phyloP scores from a whole-genome alignment of 2,113 vertebrate species.

The Toxostoma redivivum region DNA sequence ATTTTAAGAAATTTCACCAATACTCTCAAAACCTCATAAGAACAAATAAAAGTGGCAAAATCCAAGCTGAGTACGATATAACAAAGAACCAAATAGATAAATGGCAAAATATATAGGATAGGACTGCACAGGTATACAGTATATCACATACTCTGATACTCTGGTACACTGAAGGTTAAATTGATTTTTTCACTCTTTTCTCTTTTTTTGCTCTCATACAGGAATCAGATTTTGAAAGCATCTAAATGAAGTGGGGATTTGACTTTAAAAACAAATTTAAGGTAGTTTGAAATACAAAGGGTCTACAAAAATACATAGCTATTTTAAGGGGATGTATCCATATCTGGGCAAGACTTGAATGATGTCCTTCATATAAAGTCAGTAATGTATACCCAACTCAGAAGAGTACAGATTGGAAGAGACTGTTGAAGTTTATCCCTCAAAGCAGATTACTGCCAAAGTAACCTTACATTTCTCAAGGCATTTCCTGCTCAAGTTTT shows the following conservation, averaged over 20 bases:
- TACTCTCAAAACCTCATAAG: background rate
- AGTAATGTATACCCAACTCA: background rate
- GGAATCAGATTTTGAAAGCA: background rate
- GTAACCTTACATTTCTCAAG: background rate
- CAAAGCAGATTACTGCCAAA: background rate
- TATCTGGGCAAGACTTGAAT: background rate
- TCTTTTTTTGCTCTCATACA: background rate
- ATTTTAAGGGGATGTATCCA: background rate
- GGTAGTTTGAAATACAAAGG: background rate
- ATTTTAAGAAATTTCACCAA: background rate
- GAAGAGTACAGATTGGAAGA: background rate
- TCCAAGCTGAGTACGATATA: background rate
- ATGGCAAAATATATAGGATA: background rate
- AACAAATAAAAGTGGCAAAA: background rate
- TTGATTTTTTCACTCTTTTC: background rate
- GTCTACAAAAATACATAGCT: background rate
- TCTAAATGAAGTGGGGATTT: background rate
- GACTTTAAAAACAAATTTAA: background rate
- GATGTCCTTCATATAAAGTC: background rate
- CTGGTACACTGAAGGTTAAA: background rate
- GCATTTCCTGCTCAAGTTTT: background rate
- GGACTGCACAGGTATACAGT: background rate
- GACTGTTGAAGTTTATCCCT: background rate
- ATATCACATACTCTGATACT: background rate
- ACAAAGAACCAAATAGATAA: background rate